Percentiles rank a stretch among this genome's conserved stretches.
Evolutionary conservation across 2,888 invertebrate genomes (phyloP).

Genomic region (Platycnemis pennipes): DNA sequence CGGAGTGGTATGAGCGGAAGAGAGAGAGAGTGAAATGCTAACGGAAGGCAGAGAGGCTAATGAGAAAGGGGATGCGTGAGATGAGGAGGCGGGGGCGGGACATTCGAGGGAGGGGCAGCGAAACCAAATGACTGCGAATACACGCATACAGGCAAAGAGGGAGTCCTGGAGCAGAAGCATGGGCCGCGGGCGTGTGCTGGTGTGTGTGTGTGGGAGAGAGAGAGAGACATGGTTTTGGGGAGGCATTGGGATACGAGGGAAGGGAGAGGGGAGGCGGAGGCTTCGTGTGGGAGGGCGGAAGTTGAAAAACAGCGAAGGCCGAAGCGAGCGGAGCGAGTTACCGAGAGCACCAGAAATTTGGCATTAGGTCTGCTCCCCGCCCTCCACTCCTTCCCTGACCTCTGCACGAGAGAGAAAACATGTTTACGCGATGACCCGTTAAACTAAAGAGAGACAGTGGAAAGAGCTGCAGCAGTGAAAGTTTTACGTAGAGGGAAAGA

Average conservation of each 20-base stretch:
- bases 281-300: background rate
- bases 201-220: background rate
- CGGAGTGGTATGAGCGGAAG: background rate
- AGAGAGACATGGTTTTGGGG: background rate
- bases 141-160: background rate
- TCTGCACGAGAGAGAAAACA: background rate
- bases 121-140: background rate
- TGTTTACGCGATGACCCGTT: conserved; percentile 26
- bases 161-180: background rate
- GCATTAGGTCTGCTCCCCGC: background rate
- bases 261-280: background rate
- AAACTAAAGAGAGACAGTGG: background rate
- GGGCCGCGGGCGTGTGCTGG: background rate
- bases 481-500: background rate
- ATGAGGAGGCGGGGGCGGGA: background rate
- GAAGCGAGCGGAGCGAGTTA: background rate
- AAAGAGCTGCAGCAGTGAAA: background rate
- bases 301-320: background rate
- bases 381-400: background rate
- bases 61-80: background rate
- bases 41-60: background rate
- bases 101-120: background rate
- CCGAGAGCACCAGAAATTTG: background rate
- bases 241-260: background rate
- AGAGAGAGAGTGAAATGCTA: background rate